Conservation (phyloP, 1,140 invertebrate species). For the Laupala kohalensis region DNA sequence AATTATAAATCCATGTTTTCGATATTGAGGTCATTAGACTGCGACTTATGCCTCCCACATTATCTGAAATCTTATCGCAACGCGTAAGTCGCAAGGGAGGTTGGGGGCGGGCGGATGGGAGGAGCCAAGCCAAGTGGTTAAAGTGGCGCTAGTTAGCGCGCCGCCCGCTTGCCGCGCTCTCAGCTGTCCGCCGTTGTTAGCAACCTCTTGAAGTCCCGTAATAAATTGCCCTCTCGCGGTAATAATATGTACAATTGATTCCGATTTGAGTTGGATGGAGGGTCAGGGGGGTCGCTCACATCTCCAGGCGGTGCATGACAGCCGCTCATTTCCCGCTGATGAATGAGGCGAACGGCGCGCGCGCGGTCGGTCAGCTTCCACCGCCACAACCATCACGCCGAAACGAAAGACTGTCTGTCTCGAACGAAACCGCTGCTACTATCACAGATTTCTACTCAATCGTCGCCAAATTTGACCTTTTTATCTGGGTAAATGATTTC, state of each 20-base stretch:
- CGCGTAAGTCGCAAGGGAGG: too few species aligned
- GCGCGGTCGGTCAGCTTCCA: not conserved
- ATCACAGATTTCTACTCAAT: too few species aligned
- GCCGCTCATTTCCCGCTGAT: conserved; percentile 10
- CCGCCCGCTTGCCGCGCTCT: not conserved
- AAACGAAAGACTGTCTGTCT: not conserved
- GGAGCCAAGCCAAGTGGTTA: not conserved
- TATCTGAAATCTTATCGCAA: too few species aligned
- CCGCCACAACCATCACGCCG: too few species aligned
- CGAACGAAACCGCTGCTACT: not conserved
- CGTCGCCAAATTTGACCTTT: too few species aligned
- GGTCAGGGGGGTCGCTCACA: conserved; percentile 1
- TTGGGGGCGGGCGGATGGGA: too few species aligned
- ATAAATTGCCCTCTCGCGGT: conserved; percentile 4
- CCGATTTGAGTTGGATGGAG: conserved; percentile 9
- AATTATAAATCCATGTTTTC: too few species aligned
- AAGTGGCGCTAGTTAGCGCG: not conserved
- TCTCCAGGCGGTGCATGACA: conserved; percentile 2
- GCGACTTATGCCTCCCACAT: too few species aligned
- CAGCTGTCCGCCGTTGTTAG: conserved; percentile 3
- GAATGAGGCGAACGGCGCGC: conserved; percentile 4
- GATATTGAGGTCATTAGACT: too few species aligned
- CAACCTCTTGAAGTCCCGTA: not conserved
- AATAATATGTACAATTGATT: conserved; percentile 14
- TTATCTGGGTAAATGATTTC: too few species aligned